phyloP scores from a whole-genome alignment of 2,888 invertebrate species.

The Alcis repandata region DNA sequence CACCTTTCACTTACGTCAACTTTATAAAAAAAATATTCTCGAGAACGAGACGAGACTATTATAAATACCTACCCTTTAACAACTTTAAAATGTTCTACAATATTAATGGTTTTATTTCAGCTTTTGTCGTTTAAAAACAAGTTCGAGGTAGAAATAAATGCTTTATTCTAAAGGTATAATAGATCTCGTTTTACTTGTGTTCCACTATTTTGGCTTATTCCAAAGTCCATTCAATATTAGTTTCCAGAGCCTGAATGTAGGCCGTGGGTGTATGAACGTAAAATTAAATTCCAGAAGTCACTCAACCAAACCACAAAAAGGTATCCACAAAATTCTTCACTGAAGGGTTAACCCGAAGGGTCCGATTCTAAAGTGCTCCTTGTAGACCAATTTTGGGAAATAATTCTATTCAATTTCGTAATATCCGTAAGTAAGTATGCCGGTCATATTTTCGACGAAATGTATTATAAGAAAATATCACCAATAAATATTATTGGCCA shows the following conservation, averaged over 20 bases:
- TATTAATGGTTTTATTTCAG: background rate
- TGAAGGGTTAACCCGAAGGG: background rate
- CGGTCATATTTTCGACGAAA: constrained; percentile 8
- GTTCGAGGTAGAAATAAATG: background rate
- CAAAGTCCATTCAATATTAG: background rate
- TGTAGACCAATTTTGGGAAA: constrained; percentile 1
- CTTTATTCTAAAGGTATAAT: background rate
- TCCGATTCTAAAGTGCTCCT: background rate
- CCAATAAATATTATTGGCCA: constrained; percentile 17
- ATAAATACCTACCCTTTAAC: too few relatives aligned
- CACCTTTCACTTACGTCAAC: too few relatives aligned
- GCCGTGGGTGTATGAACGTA: background rate
- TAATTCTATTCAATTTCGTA: background rate
- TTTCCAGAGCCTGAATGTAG: background rate
- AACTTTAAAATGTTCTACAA: too few relatives aligned
- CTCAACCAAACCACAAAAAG: constrained; percentile 23
- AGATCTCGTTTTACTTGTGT: background rate
- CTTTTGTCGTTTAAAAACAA: background rate
- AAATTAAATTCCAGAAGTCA: constrained; percentile 30
- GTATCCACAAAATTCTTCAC: constrained; percentile 18
- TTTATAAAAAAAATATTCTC: too few relatives aligned
- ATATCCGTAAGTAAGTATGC: background rate
- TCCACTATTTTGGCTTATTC: background rate
- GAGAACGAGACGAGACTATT: too few relatives aligned
- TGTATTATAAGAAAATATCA: constrained; percentile 3